phyloP scores from a whole-genome alignment of 2,888 invertebrate genomes.

The Zootermopsis nevadensis region DNA sequence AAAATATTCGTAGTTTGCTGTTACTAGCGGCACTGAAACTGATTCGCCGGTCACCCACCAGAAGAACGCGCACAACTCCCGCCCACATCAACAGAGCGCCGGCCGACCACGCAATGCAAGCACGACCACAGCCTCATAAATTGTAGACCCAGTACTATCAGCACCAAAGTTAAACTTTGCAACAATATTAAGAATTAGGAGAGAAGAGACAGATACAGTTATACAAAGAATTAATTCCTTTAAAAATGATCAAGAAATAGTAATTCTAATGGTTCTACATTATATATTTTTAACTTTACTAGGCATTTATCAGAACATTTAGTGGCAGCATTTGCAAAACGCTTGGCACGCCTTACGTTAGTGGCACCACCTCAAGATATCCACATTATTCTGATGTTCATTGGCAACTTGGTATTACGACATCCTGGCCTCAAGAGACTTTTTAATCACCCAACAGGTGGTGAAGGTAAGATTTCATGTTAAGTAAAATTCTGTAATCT shows the following conservation, averaged over 20 bases:
- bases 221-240: not conserved
- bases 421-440: conserved; percentile 85
- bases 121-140: no score
- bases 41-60: no score
- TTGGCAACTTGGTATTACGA: conserved; percentile 85
- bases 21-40: no score
- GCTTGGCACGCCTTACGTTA: conserved; percentile 84
- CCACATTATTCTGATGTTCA: conserved; percentile 80
- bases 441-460: conserved; percentile 67
- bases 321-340: conserved; percentile 94
- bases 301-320: conserved; percentile 91
- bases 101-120: no score
- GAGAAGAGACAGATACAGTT: not conserved
- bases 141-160: no score
- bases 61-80: no score
- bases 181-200: not conserved
- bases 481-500: no score
- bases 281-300: conserved; percentile 44
- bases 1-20: no score
- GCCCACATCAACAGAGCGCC: no score
- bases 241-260: no score
- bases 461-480: conserved; percentile 58
- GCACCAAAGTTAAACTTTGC: no score
- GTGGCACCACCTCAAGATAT: conserved; percentile 86
- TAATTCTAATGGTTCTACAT: no score